A percentile compares a stretch with the other conserved stretches of the same genome.
Conservation (phyloP, 2,113 vertebrate genomes). For the Rhombomys opimus region DNA sequence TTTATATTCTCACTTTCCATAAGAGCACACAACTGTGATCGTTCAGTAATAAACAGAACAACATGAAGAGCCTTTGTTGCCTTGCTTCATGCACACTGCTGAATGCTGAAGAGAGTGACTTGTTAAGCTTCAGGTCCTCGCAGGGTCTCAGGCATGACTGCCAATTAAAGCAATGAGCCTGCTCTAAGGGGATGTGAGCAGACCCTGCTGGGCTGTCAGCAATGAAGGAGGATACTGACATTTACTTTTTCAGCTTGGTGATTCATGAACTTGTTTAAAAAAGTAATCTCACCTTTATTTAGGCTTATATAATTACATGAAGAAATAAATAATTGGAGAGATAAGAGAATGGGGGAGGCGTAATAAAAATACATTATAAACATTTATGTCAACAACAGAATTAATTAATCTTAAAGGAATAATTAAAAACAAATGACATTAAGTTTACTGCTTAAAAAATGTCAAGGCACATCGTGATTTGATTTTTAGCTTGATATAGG, state of each 20-base stretch:
- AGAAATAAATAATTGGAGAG: background rate
- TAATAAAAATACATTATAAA: background rate
- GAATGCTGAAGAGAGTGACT: slow-evolving; percentile 50
- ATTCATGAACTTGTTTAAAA: slow-evolving; percentile 58
- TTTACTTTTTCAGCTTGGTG: slow-evolving; percentile 75
- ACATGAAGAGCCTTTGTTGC: slow-evolving; percentile 44
- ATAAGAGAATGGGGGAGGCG: background rate
- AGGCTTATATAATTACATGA: background rate
- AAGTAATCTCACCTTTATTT: slow-evolving; percentile 63
- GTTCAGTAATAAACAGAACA: slow-evolving; percentile 56
- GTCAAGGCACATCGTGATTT: slow-evolving; percentile 3
- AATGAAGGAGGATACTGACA: slow-evolving; percentile 69
- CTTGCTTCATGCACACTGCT: slow-evolving; percentile 46
- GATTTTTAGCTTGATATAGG: slow-evolving; percentile 34
- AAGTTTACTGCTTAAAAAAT: slow-evolving; percentile 45
- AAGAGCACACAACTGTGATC: slow-evolving; percentile 41
- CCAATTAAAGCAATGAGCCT: slow-evolving; percentile 78
- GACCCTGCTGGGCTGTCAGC: slow-evolving; percentile 73
- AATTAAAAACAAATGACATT: slow-evolving; percentile 50
- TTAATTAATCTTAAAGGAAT: background rate
- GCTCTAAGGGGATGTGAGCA: slow-evolving; percentile 73
- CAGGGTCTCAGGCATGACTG: slow-evolving; percentile 63
- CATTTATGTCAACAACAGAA: no score
- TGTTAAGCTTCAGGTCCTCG: slow-evolving; percentile 63
- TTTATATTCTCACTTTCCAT: slow-evolving; percentile 59